Evolutionary conservation across 2,797 vertebrate genomes (phyloP), one percentile per base, ranked within the genome.

Genomic region (Acestrorhynchus altus): DNA sequence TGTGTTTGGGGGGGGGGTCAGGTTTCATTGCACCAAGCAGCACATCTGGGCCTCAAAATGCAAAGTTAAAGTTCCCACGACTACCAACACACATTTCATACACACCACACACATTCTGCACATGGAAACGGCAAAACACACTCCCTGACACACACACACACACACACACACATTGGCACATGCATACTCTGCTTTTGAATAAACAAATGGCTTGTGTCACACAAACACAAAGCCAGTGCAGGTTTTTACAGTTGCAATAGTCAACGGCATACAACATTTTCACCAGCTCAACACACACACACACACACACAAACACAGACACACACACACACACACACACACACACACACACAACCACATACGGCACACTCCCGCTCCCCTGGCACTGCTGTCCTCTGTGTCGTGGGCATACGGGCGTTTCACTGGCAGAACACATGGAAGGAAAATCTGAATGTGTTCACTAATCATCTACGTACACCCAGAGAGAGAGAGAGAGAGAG

Each of bases 381-480:
- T 93, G 90, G 90, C 92, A 92, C 89, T 88, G 90, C 82, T 87
- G 88, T 90, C 89, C 88, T 81, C 75, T 88, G 89, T 90, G 93
- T 88, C 89, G 89, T 84, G 90, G 90, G 91, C 90, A 90, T 87
- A 89, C 90, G 73, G 91, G 90, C 90, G 88, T 93, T 93, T 91
- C 89, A 88, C 88, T 93, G 93, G 91, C 93, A 92, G 74, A 77
- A 91, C 89, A 90, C 87, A 88, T 91, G 93, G 93, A 92, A 92
- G 93, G 93, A 94, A 94, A 94, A 93, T 93, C 85, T 94, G 93
- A 94, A 94, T 91, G 90, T 91, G 88, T 93, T 92, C 87, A 91
- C 90, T 93, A 94, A 93, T 92, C 92, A 90, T n/a, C 91, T 91
- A 88, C 89, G 85, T 93, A 90, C 89, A 89, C 89, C 86, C 83